phyloP scores from a whole-genome alignment of 1,140 invertebrate species.

The Papilio glaucus region DNA sequence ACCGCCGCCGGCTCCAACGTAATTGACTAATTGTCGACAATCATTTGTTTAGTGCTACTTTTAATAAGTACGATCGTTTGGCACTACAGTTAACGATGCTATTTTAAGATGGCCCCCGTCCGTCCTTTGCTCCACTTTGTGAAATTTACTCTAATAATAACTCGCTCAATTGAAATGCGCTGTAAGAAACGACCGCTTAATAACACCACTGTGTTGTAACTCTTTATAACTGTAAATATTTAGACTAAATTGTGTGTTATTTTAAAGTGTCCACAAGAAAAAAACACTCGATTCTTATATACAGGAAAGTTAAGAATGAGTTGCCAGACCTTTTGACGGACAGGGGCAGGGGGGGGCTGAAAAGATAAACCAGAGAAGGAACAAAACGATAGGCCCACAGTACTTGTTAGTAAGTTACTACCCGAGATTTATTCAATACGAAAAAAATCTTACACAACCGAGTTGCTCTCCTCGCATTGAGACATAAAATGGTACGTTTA shows the following conservation, averaged over 20 bases:
- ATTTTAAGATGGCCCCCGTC: constrained; percentile 59
- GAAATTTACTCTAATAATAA: constrained; percentile 49
- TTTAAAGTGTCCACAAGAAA: no score
- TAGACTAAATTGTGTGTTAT: no score
- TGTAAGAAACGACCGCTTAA: not conserved
- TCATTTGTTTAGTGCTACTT: constrained; percentile 70
- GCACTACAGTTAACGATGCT: constrained; percentile 58
- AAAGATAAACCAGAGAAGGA: no score
- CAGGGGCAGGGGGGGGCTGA: no score
- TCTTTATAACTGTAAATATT: constrained; percentile 5
- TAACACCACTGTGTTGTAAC: not conserved
- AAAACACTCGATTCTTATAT: no score
- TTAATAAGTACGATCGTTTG: constrained; percentile 67
- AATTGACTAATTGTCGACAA: constrained; percentile 76
- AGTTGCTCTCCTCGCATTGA: not conserved
- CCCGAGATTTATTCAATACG: not conserved
- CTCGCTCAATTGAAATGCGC: constrained; percentile 43
- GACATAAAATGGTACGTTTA: not conserved
- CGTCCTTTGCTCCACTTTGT: constrained; percentile 60
- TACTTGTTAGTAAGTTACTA: no score
- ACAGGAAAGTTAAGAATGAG: no score
- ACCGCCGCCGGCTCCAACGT: constrained; percentile 49
- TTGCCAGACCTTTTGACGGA: no score
- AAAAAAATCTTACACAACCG: not conserved
- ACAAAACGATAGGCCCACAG: no score